These are phyloP conservation scores for Phlogophora meticulosa DNA, from an alignment of 2,888 invertebrate species.

Conservation along the genomic window DNA sequence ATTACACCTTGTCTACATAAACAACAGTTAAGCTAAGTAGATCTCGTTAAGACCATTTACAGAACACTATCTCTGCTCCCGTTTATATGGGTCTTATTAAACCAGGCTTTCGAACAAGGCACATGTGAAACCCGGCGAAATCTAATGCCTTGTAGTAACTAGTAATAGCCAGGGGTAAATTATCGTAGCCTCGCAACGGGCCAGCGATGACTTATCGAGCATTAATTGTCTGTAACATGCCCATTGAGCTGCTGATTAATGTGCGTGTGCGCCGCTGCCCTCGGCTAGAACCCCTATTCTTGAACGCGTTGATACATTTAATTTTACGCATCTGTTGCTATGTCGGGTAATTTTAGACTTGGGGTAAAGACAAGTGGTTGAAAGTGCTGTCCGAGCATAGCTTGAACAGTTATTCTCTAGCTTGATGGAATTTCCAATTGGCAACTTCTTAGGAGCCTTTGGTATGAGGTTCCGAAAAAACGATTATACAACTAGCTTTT, in stretches of 20 bases:
- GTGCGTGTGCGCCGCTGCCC: conserved; percentile 62
- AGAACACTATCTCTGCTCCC: conserved; percentile 54
- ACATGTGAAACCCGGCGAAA: conserved; percentile 67
- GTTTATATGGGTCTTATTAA: conserved; percentile 64
- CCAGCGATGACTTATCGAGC: conserved; percentile 76
- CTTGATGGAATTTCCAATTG: too few relatives aligned
- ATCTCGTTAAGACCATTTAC: conserved; percentile 48
- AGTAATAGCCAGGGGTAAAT: conserved; percentile 69
- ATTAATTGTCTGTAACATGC: conserved; percentile 79
- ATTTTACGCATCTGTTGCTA: conserved; percentile 42
- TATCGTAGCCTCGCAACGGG: conserved; percentile 66
- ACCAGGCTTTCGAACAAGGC: conserved; percentile 65
- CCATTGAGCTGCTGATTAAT: conserved; percentile 75
- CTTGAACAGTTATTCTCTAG: neutral
- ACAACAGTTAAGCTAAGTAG: conserved; percentile 33
- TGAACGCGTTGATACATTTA: conserved; percentile 42
- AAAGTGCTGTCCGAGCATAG: neutral
- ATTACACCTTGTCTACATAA: conserved; percentile 45
- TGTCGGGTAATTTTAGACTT: conserved; percentile 9
- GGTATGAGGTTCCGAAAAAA: too few relatives aligned
- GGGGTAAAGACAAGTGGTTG: neutral
- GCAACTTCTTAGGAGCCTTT: too few relatives aligned
- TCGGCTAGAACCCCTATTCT: conserved; percentile 48
- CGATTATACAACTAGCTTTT: too few relatives aligned
- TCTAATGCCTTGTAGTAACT: conserved; percentile 51